Evolutionary conservation across 30 jellyfish, hydroid and myxozoan genomes (phyloP), one percentile per base, ranked within the genome.

Genomic region (Chironex yamaguchii): DNA sequence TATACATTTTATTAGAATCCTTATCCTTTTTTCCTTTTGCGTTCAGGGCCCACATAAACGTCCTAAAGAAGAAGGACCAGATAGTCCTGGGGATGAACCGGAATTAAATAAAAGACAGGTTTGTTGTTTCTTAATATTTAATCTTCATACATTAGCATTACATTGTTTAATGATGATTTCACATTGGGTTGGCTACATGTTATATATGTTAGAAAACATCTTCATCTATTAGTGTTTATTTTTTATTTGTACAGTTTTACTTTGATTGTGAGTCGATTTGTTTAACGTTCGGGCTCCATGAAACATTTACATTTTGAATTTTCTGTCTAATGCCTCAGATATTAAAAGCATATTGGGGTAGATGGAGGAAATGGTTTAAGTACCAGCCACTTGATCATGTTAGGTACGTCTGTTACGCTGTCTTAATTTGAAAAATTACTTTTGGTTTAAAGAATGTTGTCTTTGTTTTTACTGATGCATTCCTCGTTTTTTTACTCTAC

Each of bases 61-160:
- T 4, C 98, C 98, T 0, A 70, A 85, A 49, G 98, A 93, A 62
- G 97, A 88, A 93, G 98, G 98, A 6, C 97, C 98, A 2, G 97
- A 93, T 63, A 81, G 96, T 53, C 98, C 98, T 14, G 97, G 95
- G 12, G 98, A 93, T 77, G 97, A 93, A 50, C 97, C 97, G 0
- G 92, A 75, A 51, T 54, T 93, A 76, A 93, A 89, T 49, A 89
- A 93, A 53, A 34, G 98, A 87, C 98, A 93, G 91, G 98, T 92
- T 77, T 4, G 76, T 32, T 29, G 2, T 31, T 53, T 35, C 3
- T 0, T 32, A 12, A 1, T 29, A 22, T 52, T 52, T 64, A n/a
- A 24, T 6, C 11, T 31, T 58, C 4, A 4, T 4, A 58, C 73
- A 24, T 4, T 13, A 58, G 12, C 73, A 4, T 58, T 58, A 6